phyloP scores from a whole-genome alignment of 2,113 vertebrate genomes.

The Plecotus auritus region DNA sequence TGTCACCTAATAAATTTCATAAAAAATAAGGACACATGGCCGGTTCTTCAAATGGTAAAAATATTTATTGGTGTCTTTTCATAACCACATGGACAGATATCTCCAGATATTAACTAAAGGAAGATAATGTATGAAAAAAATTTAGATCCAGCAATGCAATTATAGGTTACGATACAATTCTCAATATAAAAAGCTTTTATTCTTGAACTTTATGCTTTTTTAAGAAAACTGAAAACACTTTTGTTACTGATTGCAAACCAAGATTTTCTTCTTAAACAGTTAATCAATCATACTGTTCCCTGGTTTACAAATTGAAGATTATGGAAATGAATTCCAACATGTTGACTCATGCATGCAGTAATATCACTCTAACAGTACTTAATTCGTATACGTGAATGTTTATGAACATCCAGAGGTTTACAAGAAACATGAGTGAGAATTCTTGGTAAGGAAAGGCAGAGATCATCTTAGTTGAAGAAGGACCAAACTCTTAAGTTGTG shows the following conservation, averaged over 20 bases:
- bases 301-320: slow-evolving; percentile 57
- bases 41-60: not conserved
- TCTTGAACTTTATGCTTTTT: not conserved
- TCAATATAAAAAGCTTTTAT: not conserved
- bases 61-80: not conserved
- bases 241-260: slow-evolving; percentile 27
- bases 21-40: not conserved
- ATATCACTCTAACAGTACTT: slow-evolving; percentile 36
- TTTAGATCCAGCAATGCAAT: not conserved
- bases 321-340: slow-evolving; percentile 58
- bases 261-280: slow-evolving; percentile 20
- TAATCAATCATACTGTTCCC: slow-evolving; percentile 53
- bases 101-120: not conserved
- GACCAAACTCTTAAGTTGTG: not conserved
- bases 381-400: slow-evolving; percentile 59
- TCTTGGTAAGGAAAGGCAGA: slow-evolving; percentile 24
- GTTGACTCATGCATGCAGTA: slow-evolving; percentile 48
- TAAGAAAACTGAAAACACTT: not conserved
- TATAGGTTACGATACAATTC: not conserved
- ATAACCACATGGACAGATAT: not conserved
- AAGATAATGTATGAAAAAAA: not conserved
- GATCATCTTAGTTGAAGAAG: not conserved
- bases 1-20: not conserved
- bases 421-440: slow-evolving; percentile 28
- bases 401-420: slow-evolving; percentile 37